Percentiles rank a stretch among this genome's conserved stretches.
Evolutionary conservation across 2,888 invertebrate genomes (phyloP).

Genomic region (Portevinia maculata): DNA sequence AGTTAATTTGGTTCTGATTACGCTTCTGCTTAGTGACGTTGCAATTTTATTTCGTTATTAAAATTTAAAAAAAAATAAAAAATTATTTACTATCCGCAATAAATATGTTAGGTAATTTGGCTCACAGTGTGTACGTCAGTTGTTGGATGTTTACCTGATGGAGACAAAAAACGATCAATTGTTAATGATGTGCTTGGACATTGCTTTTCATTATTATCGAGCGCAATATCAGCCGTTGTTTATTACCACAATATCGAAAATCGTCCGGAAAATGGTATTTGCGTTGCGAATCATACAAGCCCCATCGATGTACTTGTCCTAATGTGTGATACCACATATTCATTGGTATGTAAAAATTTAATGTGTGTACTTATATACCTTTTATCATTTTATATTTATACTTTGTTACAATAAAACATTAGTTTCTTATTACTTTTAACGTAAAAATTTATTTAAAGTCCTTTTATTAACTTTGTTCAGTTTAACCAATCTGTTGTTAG

Average conservation of each 20-base stretch:
- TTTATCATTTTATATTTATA: neutral
- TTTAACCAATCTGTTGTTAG: too few relatives aligned
- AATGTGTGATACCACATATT: conserved; percentile 98
- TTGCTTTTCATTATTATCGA: conserved; percentile 96
- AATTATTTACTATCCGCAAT: conserved; percentile 40
- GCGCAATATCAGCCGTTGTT: conserved; percentile 94
- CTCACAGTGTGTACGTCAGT: conserved; percentile 93
- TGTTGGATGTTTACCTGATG: conserved; percentile 92
- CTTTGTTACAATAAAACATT: conserved; percentile 1
- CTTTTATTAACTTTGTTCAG: neutral
- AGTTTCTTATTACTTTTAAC: conserved; percentile 3
- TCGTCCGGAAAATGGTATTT: conserved; percentile 92
- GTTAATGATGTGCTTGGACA: conserved; percentile 92
- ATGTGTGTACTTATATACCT: conserved; percentile 11
- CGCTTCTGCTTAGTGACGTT: conserved; percentile 61
- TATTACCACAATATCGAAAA: conserved; percentile 94
- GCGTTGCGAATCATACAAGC: conserved; percentile 99
- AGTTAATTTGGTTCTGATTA: conserved; percentile 31
- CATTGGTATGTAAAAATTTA: conserved; percentile 92
- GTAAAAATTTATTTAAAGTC: neutral
- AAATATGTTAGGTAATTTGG: conserved; percentile 90
- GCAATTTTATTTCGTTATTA: conserved; percentile 58
- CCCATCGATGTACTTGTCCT: conserved; percentile 98
- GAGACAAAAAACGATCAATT: conserved; percentile 89
- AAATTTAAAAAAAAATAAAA: conserved; percentile 6